Percentiles rank a stretch among this genome's conserved stretches.
Evolutionary conservation across 1,140 invertebrate species (phyloP).

Genomic region (Tribolium madens): DNA sequence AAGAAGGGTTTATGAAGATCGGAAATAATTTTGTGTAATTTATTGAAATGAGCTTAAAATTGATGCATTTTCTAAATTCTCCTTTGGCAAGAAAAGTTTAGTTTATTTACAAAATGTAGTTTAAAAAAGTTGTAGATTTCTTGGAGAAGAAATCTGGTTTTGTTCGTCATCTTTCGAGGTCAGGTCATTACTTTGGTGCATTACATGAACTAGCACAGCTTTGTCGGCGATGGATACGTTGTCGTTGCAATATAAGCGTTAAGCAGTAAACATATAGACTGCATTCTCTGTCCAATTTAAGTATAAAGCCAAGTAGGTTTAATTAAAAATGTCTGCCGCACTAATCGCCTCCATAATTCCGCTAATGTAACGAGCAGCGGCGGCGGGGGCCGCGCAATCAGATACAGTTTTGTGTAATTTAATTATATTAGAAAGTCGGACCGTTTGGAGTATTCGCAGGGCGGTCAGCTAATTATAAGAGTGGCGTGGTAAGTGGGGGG

Average conservation of each 20-base stretch:
- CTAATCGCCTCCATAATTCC: slow-evolving; percentile 35
- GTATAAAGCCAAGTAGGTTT: slow-evolving; percentile 22
- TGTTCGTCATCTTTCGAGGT: background rate
- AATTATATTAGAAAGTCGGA: slow-evolving; percentile 45
- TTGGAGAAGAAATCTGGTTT: background rate
- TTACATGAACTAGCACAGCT: background rate
- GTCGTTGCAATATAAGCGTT: background rate
- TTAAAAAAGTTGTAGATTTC: background rate
- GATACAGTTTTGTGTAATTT: slow-evolving; percentile 40
- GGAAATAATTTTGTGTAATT: no score
- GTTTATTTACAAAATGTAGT: background rate
- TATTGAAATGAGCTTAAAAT: no score
- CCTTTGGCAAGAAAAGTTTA: background rate
- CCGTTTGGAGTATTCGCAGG: slow-evolving; percentile 40
- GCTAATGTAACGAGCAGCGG: slow-evolving; percentile 28
- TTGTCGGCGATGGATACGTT: background rate
- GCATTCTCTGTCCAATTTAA: slow-evolving; percentile 4
- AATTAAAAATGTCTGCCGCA: slow-evolving; percentile 37
- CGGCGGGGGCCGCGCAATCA: slow-evolving; percentile 26
- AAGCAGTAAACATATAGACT: slow-evolving; percentile 3
- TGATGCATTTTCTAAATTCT: no score
- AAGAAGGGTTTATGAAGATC: no score
- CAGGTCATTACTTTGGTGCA: background rate
- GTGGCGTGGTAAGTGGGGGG: slow-evolving; percentile 8
- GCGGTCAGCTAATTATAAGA: slow-evolving; percentile 45